Conservation (phyloP, 2,888 invertebrate species). For the Cantharis nigra region DNA sequence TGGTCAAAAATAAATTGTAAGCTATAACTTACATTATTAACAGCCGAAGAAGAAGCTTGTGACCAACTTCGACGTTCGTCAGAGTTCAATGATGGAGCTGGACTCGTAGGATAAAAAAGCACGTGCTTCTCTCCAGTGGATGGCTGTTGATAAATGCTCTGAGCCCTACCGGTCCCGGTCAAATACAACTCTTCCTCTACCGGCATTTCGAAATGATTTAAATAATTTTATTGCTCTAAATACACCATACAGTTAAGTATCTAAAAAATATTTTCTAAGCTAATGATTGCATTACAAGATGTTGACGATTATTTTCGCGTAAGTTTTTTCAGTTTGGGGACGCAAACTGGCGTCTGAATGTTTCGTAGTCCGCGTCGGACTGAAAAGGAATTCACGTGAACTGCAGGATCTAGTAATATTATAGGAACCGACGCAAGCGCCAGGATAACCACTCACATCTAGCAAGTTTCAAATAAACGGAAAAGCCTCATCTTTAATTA, state of each 20-base stretch:
- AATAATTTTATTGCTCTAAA: slow-evolving; percentile 15
- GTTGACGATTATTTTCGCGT: slow-evolving; percentile 1
- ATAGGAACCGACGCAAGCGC: slow-evolving; percentile 39
- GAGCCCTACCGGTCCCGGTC: slow-evolving; percentile 52
- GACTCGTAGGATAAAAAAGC: slow-evolving; percentile 55
- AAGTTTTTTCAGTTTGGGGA: not conserved
- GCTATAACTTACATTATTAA: slow-evolving; percentile 42
- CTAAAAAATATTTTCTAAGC: not conserved
- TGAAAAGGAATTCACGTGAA: slow-evolving; percentile 45
- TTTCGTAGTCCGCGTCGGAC: slow-evolving; percentile 45
- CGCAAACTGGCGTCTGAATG: slow-evolving; percentile 27
- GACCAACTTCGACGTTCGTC: slow-evolving; percentile 52
- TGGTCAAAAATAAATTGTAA: not conserved
- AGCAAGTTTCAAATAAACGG: slow-evolving; percentile 27
- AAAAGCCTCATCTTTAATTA: slow-evolving; percentile 40
- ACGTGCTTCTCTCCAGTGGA: slow-evolving; percentile 57
- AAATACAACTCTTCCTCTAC: slow-evolving; percentile 50
- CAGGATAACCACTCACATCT: slow-evolving; percentile 35
- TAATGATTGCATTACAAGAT: not conserved
- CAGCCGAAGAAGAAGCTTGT: slow-evolving; percentile 45
- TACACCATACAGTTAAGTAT: slow-evolving; percentile 8
- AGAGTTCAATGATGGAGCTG: slow-evolving; percentile 51
- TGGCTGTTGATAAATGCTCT: slow-evolving; percentile 54
- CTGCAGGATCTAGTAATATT: slow-evolving; percentile 8
- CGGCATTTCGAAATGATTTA: slow-evolving; percentile 43